phyloP scores from a whole-genome alignment of 2,113 vertebrate genomes.

The Lepus europaeus region DNA sequence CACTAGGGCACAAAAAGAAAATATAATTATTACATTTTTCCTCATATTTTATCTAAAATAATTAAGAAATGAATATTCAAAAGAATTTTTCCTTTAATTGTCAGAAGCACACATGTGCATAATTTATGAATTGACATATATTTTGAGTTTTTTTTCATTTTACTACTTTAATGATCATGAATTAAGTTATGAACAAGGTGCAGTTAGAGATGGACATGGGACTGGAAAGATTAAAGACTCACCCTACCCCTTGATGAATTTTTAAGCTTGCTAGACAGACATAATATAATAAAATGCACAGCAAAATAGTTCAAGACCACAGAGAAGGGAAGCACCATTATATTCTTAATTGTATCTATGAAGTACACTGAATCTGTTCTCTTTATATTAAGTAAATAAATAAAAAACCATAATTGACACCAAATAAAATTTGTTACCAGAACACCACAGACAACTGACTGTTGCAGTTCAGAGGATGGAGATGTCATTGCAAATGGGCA shows the following conservation, averaged over 20 bases:
- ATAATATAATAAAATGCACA: neutral
- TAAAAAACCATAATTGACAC: neutral
- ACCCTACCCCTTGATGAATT: neutral
- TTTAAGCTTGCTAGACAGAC: neutral
- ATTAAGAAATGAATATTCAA: neutral
- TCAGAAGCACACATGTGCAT: neutral
- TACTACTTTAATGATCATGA: conserved; percentile 22
- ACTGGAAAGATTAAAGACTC: neutral
- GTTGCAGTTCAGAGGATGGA: neutral
- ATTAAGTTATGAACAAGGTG: neutral
- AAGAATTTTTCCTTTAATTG: neutral
- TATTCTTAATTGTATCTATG: no score
- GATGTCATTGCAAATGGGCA: neutral
- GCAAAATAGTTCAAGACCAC: neutral
- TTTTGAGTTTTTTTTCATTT: neutral
- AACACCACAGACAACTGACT: neutral
- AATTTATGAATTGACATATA: neutral
- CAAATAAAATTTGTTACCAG: neutral
- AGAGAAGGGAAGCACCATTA: neutral
- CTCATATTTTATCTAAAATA: neutral
- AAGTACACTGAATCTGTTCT: no score
- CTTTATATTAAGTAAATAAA: no score
- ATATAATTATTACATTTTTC: neutral
- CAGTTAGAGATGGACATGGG: neutral
- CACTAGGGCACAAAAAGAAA: neutral